Evolutionary conservation across 92 coral and sea anemone genomes (phyloP), one percentile per base, ranked within the genome.

Genomic region (Heliopora coerulea): DNA sequence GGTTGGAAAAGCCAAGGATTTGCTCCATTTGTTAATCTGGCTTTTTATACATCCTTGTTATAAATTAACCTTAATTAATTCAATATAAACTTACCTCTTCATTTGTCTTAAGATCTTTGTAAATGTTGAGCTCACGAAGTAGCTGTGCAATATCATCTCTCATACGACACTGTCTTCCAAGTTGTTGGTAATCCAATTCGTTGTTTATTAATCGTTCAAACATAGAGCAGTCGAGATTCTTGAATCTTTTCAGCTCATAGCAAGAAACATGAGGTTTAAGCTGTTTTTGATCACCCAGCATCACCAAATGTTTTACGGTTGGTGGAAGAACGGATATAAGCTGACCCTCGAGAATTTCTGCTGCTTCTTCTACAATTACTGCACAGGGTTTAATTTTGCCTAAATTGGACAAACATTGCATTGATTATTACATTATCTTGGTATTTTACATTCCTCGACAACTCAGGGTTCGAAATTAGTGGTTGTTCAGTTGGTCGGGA

Each of bases 341-440:
- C 79, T 92, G 96, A 2, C 90, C 87, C 37, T 92, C 97, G 10
- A 92, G 91, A 49, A 89, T 84, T 30, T 89, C 97, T 2, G 97
- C 97, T 4, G 97, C 97, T 59, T 92, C 97, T 65, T 89, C 97
- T 17, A 92, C 92, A n/a, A 92, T 92, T 82, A 92, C 82, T 5
- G 90, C 88, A 11, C 85, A 87, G 0, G 96, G 97, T 41, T 83
- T 78, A 31, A 92, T 85, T 29, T 68, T 66, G 39, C 82, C 97
- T 92, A 64, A 34, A 56, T 24, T n/a, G n/a, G n/a, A n/a, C n/a
- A n/a, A n/a, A n/a, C n/a, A n/a, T n/a, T n/a, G n/a, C n/a, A n/a
- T n/a, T n/a, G n/a, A n/a, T n/a, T n/a, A n/a, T n/a, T n/a, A n/a
- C n/a, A n/a, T n/a, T n/a, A n/a, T n/a, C n/a, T n/a, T n/a, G n/a